phyloP scores from a whole-genome alignment of 2,797 vertebrate species.

The Etheostoma perlongum region DNA sequence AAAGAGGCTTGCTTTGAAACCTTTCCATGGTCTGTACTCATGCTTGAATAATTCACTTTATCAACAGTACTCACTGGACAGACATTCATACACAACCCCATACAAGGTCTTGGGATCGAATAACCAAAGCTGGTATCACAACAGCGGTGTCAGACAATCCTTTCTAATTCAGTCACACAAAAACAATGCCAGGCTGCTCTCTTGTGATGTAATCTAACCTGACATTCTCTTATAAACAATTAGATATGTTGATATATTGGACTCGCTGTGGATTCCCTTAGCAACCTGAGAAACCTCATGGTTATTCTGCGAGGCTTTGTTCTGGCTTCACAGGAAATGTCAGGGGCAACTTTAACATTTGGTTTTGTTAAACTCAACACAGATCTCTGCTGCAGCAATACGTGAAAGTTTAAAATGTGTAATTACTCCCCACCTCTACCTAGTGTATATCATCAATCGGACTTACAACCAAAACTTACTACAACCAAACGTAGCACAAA shows the following conservation, averaged over 20 bases:
- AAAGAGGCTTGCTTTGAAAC: neutral
- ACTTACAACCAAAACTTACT: too few species aligned
- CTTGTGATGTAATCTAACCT: conserved; percentile 1
- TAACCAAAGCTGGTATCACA: conserved; percentile 19
- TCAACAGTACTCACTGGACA: neutral
- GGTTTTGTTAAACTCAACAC: conserved; percentile 1
- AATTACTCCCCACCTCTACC: neutral
- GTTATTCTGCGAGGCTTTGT: conserved; percentile 1
- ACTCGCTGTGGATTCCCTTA: neutral
- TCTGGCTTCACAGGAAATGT: conserved; percentile 13
- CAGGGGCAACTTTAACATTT: neutral
- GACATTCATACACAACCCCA: conserved; percentile 1
- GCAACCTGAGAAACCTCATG: conserved; percentile 10
- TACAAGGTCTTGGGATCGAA: conserved; percentile 20
- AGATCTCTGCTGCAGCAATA: neutral
- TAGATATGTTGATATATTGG: neutral
- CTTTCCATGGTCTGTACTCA: neutral
- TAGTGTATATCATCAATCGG: too few species aligned
- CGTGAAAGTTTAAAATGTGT: neutral
- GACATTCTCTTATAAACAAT: conserved; percentile 6
- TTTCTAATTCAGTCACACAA: conserved; percentile 29
- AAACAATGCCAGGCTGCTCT: conserved; percentile 31
- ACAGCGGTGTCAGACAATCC: conserved; percentile 25
- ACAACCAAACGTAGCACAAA: too few species aligned
- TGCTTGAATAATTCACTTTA: neutral